Evolutionary conservation across 2,113 vertebrate species (phyloP), one percentile per base, ranked within the genome.

Genomic region (Tenebrosternarchus preto): DNA sequence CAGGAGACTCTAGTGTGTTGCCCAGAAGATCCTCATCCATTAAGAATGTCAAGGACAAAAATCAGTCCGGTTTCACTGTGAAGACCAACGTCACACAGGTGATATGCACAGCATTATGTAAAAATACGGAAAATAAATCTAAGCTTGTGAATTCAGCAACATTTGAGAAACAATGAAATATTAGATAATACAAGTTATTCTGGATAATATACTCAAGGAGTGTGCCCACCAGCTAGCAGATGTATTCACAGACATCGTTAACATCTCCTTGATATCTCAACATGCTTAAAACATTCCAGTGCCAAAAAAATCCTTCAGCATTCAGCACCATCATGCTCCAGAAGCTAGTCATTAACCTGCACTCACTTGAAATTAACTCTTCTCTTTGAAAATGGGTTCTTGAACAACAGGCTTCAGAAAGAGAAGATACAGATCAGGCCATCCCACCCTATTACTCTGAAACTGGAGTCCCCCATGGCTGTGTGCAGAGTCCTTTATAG

Each of bases 21-120:
- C 24, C 20, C 70, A 69, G 70, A 25, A 19, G 64, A 63, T 70
- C 27, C 2, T 76, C 77, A 31, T 66, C 76, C 1, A 29, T 50
- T 27, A 25, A 64, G 36, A 57, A 71, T 9, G 74, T 33, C 39
- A 91, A 85, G 17, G 84, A 81, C 72, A 74, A 67, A 68, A 86
- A 19, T 25, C 84, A 84, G 33, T 91, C 92, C 86, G 88, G 84
- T 82, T 87, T 89, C 73, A 86, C 79, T n/a, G 88, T 92, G 55
- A 91, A 84, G 80, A 92, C 89, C 43, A 88, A 88, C 66, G 84
- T 66, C 82, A 90, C 89, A 17, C 90, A 92, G 92, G 92, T 94
- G 86, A 0, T n/a, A 25, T 53, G 39, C 31, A 25, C n/a, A 60
- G 15, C 16, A 17, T 24, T 24, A 8, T 31, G 6, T 50, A 50